Percentiles rank a stretch among this genome's conserved stretches.
Evolutionary conservation across 2,888 invertebrate species (phyloP).

Genomic region (Branchipolynoe longqiensis): DNA sequence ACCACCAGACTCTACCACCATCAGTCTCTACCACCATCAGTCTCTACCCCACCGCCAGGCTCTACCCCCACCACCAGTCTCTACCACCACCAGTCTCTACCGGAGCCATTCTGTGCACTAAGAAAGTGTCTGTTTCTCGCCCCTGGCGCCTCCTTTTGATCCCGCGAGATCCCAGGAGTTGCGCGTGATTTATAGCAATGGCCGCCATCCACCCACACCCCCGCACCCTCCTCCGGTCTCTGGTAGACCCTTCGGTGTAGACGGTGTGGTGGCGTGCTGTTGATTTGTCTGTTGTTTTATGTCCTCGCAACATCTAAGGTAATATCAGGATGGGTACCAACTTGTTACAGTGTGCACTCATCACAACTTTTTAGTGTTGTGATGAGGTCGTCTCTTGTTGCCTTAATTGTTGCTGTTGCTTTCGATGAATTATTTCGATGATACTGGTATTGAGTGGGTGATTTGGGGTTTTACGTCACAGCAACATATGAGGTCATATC

Average conservation of each 20-base stretch:
- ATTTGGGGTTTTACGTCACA: too few species aligned
- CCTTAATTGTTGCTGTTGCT: too few species aligned
- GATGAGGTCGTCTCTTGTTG: too few species aligned
- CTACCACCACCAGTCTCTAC: not conserved
- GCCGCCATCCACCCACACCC: not conserved
- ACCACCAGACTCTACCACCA: too few species aligned
- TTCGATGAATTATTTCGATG: too few species aligned
- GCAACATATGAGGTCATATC: too few species aligned
- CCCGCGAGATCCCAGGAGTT: constrained; percentile 26
- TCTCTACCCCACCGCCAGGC: not conserved
- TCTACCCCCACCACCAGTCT: not conserved
- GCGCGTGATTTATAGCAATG: constrained; percentile 49
- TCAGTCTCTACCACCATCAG: too few species aligned
- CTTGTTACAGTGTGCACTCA: too few species aligned
- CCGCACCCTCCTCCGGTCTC: not conserved
- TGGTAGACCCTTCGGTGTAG: not conserved
- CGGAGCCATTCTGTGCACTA: not conserved
- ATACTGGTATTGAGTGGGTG: too few species aligned
- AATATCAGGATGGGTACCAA: too few species aligned
- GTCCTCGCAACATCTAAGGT: too few species aligned
- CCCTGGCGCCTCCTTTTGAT: constrained; percentile 45
- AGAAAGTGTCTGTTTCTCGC: constrained; percentile 10
- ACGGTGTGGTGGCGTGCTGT: not conserved
- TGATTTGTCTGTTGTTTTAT: not conserved
- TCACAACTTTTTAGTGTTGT: too few species aligned